These are phyloP conservation scores for Eustalomyia histrio DNA, from an alignment of 2,888 invertebrate species.

Conservation along the genomic window DNA sequence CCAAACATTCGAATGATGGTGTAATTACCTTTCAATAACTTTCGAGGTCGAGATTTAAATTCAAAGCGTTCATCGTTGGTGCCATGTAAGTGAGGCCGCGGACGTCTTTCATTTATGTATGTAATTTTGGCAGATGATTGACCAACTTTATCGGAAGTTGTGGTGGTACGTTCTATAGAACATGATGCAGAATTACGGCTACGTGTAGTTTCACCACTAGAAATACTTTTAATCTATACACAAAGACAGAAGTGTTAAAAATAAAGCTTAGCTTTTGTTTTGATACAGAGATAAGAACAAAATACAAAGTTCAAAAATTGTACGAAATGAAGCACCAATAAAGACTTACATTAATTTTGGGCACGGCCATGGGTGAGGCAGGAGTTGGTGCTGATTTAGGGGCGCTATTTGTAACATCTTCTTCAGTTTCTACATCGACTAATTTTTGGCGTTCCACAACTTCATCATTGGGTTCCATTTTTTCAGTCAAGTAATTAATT, in stretches of 20 bases:
- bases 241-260: not conserved
- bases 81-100: slow-evolving; percentile 72
- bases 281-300: slow-evolving; percentile 19
- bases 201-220: slow-evolving; percentile 79
- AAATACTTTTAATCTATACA: slow-evolving; percentile 77
- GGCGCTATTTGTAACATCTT: slow-evolving; percentile 74
- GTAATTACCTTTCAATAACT: slow-evolving; percentile 78
- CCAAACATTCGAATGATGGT: not conserved
- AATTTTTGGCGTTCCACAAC: slow-evolving; percentile 79
- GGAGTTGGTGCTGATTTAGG: slow-evolving; percentile 78
- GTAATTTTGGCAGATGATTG: slow-evolving; percentile 76
- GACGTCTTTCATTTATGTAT: slow-evolving; percentile 78
- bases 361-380: slow-evolving; percentile 76
- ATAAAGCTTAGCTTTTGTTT: not conserved
- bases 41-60: slow-evolving; percentile 78
- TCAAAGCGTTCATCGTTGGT: slow-evolving; percentile 77
- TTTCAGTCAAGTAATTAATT: slow-evolving; percentile 5
- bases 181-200: slow-evolving; percentile 79
- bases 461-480: slow-evolving; percentile 79
- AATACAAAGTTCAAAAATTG: slow-evolving; percentile 34
- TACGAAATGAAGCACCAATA: not conserved
- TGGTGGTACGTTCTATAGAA: slow-evolving; percentile 78
- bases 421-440: slow-evolving; percentile 79
- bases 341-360: slow-evolving; percentile 73
- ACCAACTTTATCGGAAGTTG: slow-evolving; percentile 76